These are phyloP conservation scores for Cheirogaleus major DNA, from an alignment of 2,797 vertebrate genomes.

Conservation along the genomic window DNA sequence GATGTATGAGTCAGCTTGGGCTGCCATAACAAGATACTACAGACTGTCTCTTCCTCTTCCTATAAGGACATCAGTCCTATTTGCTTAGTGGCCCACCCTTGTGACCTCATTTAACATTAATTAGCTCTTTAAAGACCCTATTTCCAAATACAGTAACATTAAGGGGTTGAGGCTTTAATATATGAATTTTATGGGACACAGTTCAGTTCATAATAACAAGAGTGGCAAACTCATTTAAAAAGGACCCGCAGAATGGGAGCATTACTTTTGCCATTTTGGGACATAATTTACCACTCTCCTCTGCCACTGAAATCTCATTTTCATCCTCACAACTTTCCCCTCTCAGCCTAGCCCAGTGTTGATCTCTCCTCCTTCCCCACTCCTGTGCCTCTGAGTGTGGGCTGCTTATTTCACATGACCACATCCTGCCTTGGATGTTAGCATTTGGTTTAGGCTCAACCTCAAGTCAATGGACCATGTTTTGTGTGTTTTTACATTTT, in stretches of 20 bases:
- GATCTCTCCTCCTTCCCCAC: background rate
- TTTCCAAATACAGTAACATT: background rate
- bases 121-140: background rate
- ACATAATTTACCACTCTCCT: background rate
- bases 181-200: background rate
- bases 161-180: background rate
- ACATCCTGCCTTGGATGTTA: background rate
- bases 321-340: background rate
- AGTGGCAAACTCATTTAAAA: background rate
- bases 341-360: background rate
- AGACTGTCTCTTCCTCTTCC: background rate
- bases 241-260: rapidly evolving
- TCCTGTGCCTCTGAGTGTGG: background rate
- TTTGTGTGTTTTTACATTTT: background rate
- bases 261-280: background rate
- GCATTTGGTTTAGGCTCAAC: background rate
- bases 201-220: background rate
- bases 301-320: background rate
- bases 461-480: background rate
- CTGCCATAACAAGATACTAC: background rate
- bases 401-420: background rate
- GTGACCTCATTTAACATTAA: background rate
- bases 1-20: no score
- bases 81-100: background rate
- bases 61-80: background rate